Conservation (phyloP, 1,140 invertebrate species). For the Hetaerina americana region DNA sequence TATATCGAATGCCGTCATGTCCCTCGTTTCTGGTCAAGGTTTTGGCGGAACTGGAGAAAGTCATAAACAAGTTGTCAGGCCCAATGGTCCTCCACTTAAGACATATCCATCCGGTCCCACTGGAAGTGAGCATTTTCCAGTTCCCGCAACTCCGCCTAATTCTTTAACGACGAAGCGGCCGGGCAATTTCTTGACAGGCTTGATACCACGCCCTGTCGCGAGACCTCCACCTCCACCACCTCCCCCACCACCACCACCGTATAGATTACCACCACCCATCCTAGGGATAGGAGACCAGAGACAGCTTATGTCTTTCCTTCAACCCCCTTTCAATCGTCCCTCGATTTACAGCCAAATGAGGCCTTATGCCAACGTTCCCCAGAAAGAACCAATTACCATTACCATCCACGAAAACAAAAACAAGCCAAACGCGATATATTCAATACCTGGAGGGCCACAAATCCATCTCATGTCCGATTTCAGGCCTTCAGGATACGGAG, state of each 20-base stretch:
- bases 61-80: constrained; percentile 8
- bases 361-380: not conserved
- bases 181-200: no score
- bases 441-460: not conserved
- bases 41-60: not conserved
- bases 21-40: not conserved
- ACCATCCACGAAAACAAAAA: not conserved
- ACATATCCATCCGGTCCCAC: constrained; percentile 12
- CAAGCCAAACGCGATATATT: not conserved
- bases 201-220: not conserved
- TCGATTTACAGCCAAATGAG: not conserved
- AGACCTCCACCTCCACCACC: not conserved
- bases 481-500: not conserved
- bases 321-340: not conserved
- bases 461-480: not conserved
- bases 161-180: no score
- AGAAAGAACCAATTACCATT: not conserved
- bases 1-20: not conserved
- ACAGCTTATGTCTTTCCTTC: not conserved
- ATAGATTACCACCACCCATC: not conserved
- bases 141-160: not conserved
- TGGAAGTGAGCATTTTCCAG: not conserved
- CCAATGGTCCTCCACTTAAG: not conserved
- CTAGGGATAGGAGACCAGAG: not conserved
- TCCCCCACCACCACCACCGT: not conserved